Conservation (phyloP, 1,140 invertebrate species). For the Sarcophaga bullata region DNA sequence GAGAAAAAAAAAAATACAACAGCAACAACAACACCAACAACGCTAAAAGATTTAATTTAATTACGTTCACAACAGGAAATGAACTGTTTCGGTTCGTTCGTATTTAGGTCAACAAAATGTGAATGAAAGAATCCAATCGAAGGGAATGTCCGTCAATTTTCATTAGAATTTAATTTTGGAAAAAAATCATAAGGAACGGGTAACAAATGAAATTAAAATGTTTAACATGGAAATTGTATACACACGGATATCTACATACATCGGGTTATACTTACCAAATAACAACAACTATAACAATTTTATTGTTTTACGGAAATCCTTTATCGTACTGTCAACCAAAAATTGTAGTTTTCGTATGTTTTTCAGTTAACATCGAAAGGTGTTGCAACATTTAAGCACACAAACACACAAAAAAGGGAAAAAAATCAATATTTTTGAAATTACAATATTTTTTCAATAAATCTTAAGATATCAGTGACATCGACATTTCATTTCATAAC, state of each 20-base stretch:
- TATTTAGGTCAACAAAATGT: background rate
- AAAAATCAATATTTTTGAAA: too few relatives aligned
- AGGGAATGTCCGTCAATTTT: slow-evolving; percentile 4
- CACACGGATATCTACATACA: background rate
- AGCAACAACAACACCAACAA: slow-evolving; percentile 10
- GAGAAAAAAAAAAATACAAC: background rate
- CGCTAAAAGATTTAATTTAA: slow-evolving; percentile 10
- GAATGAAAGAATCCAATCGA: background rate
- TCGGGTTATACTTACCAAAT: background rate
- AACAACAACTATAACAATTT: background rate
- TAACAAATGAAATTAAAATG: background rate
- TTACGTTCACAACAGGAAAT: slow-evolving; percentile 16
- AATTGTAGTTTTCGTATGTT: slow-evolving; percentile 4
- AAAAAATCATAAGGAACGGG: background rate
- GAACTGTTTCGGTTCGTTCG: background rate
- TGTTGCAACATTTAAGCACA: too few relatives aligned
- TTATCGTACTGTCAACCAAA: background rate
- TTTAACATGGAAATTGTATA: background rate
- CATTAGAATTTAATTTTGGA: slow-evolving; percentile 1
- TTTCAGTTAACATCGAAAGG: background rate
- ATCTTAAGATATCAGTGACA: too few relatives aligned
- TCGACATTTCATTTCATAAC: too few relatives aligned
- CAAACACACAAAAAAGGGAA: too few relatives aligned
- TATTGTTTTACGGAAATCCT: background rate
- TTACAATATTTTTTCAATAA: too few relatives aligned